Evolutionary conservation across 2,113 vertebrate genomes (phyloP).

Genomic region (Ariopsis seemanni): DNA sequence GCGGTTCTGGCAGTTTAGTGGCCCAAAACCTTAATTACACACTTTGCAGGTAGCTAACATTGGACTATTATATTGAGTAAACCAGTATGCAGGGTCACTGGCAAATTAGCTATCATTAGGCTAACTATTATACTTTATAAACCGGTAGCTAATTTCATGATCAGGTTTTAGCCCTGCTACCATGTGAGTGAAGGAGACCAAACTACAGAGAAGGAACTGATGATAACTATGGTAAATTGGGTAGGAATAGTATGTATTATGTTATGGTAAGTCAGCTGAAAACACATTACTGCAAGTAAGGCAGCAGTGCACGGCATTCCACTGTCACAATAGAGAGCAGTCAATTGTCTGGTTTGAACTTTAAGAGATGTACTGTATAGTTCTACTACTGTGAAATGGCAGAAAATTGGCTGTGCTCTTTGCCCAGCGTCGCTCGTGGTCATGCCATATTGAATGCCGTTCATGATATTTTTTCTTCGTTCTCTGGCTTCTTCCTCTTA

Average conservation of each 20-base stretch:
- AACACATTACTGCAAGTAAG: background rate
- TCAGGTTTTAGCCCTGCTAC: background rate
- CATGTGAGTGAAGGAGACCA: background rate
- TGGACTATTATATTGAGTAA: background rate
- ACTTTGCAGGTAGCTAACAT: background rate
- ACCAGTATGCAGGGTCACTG: background rate
- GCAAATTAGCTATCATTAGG: background rate
- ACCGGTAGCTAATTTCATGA: background rate
- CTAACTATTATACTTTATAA: background rate
- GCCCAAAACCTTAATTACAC: background rate
- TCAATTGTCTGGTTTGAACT: background rate
- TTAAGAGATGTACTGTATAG: background rate
- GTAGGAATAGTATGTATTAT: background rate
- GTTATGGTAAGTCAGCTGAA: background rate
- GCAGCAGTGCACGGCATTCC: background rate
- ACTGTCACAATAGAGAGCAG: background rate
- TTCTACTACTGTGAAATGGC: background rate
- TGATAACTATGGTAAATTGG: background rate
- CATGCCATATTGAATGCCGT: background rate
- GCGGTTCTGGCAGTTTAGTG: background rate
- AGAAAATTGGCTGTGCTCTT: background rate
- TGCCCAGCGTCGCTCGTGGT: background rate
- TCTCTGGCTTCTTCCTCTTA: background rate
- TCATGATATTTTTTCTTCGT: background rate
- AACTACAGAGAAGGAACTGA: background rate